Conservation (phyloP, 2,888 invertebrate genomes). For the Elysia crispata region DNA sequence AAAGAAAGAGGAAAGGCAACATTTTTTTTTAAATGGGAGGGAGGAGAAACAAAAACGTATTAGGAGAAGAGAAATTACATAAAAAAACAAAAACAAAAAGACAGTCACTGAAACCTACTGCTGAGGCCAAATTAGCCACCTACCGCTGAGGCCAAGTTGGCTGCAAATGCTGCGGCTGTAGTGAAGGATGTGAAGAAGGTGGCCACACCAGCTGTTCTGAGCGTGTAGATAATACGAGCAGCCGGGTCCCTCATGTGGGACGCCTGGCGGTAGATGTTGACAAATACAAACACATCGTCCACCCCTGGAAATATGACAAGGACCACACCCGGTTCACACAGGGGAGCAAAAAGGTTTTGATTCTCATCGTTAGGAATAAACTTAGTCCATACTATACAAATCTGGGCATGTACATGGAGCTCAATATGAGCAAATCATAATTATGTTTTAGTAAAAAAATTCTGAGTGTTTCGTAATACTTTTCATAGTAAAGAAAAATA, state of each 20-base stretch:
- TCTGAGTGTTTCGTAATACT: too few relatives aligned
- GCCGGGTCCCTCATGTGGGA: conserved; percentile 61
- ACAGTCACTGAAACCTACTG: conserved; percentile 75
- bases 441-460: too few relatives aligned
- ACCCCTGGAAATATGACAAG: conserved; percentile 70
- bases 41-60: not conserved
- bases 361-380: too few relatives aligned
- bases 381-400: too few relatives aligned
- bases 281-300: conserved; percentile 75
- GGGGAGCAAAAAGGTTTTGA: too few relatives aligned
- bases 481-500: too few relatives aligned
- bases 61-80: too few relatives aligned
- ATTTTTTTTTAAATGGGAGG: not conserved
- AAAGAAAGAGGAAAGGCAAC: not conserved
- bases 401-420: too few relatives aligned
- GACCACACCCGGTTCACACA: too few relatives aligned
- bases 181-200: conserved; percentile 75
- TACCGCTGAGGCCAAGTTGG: conserved; percentile 73
- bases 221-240: conserved; percentile 64
- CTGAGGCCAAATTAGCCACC: conserved; percentile 71
- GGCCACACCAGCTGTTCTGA: conserved; percentile 72
- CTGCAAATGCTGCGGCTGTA: conserved; percentile 75
- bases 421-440: too few relatives aligned
- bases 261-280: conserved; percentile 73
- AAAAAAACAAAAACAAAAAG: conserved; percentile 69